A percentile compares a stretch with the other conserved stretches of the same genome.
These are phyloP conservation scores for Pimpla rufipes DNA, from an alignment of 2,888 invertebrate species.

Conservation along the genomic window DNA sequence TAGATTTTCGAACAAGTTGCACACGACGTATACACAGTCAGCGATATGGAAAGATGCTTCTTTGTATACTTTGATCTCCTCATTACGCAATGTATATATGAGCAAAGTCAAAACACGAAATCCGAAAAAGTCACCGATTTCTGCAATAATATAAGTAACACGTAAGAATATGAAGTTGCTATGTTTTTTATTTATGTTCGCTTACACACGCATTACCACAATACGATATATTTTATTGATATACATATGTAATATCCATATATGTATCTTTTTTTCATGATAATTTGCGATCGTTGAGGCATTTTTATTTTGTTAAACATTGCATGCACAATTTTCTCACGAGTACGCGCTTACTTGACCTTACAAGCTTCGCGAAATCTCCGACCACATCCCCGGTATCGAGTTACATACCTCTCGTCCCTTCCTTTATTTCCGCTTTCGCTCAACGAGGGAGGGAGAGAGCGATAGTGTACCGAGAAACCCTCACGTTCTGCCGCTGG, in stretches of 20 bases:
- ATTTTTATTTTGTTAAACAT: conserved; percentile 3
- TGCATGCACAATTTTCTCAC: conserved; percentile 12
- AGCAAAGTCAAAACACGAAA: too few species aligned
- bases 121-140: too few species aligned
- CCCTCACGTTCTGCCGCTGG: neutral
- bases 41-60: neutral
- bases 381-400: conserved; percentile 17
- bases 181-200: too few species aligned
- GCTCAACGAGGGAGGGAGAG: neutral
- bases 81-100: too few species aligned
- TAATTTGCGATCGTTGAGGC: too few species aligned
- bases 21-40: neutral
- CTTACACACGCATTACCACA: too few species aligned
- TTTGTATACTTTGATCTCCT: too few species aligned
- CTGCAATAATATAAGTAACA: too few species aligned
- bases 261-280: too few species aligned
- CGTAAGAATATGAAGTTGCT: too few species aligned
- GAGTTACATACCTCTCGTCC: conserved; percentile 6
- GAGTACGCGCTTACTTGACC: conserved; percentile 11
- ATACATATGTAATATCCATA: too few species aligned
- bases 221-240: too few species aligned
- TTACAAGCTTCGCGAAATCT: conserved; percentile 9
- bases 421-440: conserved; percentile 27
- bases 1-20: neutral
- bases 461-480: neutral